Evolutionary conservation across 2,113 vertebrate genomes (phyloP).

Genomic region (Actenoides hombroni): DNA sequence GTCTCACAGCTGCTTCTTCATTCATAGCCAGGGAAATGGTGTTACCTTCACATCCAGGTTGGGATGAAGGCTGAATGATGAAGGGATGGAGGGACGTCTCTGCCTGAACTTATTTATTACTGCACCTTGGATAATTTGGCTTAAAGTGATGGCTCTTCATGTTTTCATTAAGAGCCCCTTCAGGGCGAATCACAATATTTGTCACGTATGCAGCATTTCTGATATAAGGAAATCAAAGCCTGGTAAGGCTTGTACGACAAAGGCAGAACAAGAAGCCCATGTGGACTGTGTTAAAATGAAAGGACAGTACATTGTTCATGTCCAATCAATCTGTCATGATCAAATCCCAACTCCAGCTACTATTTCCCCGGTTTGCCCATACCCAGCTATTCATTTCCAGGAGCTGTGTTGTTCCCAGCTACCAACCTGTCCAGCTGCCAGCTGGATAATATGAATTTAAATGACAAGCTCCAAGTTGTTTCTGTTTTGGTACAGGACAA

Average conservation of each 20-base stretch:
- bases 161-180: background rate
- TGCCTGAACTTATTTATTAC: background rate
- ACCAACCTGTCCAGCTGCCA: background rate
- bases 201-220: background rate
- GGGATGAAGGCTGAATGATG: background rate
- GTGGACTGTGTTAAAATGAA: background rate
- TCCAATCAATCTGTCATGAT: background rate
- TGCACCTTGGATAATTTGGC: background rate
- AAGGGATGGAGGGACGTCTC: background rate
- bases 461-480: background rate
- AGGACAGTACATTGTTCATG: rapidly evolving
- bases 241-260: background rate
- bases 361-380: background rate
- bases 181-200: background rate
- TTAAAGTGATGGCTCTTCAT: background rate
- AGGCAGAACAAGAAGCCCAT: background rate
- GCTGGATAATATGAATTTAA: background rate
- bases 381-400: background rate
- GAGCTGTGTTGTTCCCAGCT: background rate
- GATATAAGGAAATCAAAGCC: background rate
- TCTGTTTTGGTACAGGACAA: background rate
- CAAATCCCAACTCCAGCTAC: background rate
- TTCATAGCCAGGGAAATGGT: background rate
- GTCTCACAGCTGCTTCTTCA: background rate
- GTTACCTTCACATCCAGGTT: background rate